Base-by-base conservation (phyloP, 2,113 vertebrate genomes). In the Etheostoma spectabile region DNA sequence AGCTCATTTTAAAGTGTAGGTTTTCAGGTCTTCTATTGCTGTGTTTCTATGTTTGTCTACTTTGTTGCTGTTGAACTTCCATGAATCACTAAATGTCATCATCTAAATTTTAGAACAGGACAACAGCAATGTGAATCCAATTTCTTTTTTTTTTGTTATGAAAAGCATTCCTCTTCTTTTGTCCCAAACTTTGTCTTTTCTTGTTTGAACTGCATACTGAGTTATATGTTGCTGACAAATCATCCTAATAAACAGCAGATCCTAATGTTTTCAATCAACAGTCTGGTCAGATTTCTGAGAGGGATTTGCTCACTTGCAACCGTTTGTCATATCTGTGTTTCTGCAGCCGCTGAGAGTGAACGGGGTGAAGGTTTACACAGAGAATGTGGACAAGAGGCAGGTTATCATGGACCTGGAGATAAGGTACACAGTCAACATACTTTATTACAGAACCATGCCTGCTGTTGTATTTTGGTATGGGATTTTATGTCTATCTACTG, bases 381-480 rank as follows among this genome's bases (percentile, higher is more conserved):
- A 99, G 95, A 99, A 99, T 30, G 97, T 99, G 89, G 98, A 99
- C 94, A 99, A 98, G 93, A 95, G 98, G 72, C 98, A 99, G 89
- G 96, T 99, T 65, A 98, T 99, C 91, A 95, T 99, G 96, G 98
- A 99, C 92, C 96, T 99, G 88, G 96, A 99, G 89, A 97, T 99
- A 91, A 99, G 97, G 98, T 99, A 96, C 11, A 5, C 48, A 35
- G 10, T 10, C 38, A 63, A 42, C 10, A 42, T 42, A 42, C 38
- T 3, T 42, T 42, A 11, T 42, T 11, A 42, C 38, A 42, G 38
- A 42, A 42, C 7, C 8, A 42, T 42, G 38, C 8, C 10, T 42
- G 38, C 3, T 42, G 38, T 11, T 42, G 38, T 42, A 42, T 42
- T 42, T 38, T 38, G 38, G 38, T 38, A 38, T 38, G 38, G 30